Percentiles rank a stretch among this genome's conserved stretches.
phyloP scores from a whole-genome alignment of 2,797 vertebrate species.

The Propithecus deckenii region DNA sequence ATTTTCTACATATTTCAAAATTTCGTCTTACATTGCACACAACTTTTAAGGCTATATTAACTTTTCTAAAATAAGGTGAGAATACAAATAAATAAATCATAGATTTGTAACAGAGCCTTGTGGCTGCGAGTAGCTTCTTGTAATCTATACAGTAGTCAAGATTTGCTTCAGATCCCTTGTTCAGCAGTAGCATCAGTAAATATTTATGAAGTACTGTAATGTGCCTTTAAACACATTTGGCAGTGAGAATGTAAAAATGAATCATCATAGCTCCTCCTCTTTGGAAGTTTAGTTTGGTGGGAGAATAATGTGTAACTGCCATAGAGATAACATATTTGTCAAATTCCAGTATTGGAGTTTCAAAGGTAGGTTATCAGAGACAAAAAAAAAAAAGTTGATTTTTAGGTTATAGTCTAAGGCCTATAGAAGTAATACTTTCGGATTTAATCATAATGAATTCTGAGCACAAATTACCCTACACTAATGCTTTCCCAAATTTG shows the following conservation, averaged over 20 bases:
- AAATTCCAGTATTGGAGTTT: conserved; percentile 20
- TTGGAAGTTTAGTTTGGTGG: conserved; percentile 27
- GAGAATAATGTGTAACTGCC: background rate
- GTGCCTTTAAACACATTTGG: background rate
- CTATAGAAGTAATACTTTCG: conserved; percentile 14
- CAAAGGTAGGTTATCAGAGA: background rate
- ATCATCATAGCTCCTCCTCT: background rate
- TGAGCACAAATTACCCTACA: background rate
- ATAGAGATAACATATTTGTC: background rate
- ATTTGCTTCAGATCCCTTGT: background rate
- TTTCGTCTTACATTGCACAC: conserved; percentile 17
- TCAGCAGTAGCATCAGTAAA: background rate
- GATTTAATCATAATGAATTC: conserved; percentile 30
- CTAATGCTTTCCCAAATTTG: conserved; percentile 18
- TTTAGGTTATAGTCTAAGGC: background rate
- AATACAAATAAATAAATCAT: conserved; percentile 34
- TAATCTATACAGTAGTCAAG: background rate
- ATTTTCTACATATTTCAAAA: conserved; percentile 8
- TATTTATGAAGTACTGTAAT: background rate
- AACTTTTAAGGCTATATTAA: conserved; percentile 20
- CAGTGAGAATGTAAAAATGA: background rate
- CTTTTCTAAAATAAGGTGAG: conserved; percentile 35
- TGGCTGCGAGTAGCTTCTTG: background rate
- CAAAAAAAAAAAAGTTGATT: background rate
- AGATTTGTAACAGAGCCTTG: conserved; percentile 10